These are phyloP conservation scores for Hirudinaria manillensis DNA, from an alignment of 2,888 invertebrate genomes.

Conservation along the genomic window DNA sequence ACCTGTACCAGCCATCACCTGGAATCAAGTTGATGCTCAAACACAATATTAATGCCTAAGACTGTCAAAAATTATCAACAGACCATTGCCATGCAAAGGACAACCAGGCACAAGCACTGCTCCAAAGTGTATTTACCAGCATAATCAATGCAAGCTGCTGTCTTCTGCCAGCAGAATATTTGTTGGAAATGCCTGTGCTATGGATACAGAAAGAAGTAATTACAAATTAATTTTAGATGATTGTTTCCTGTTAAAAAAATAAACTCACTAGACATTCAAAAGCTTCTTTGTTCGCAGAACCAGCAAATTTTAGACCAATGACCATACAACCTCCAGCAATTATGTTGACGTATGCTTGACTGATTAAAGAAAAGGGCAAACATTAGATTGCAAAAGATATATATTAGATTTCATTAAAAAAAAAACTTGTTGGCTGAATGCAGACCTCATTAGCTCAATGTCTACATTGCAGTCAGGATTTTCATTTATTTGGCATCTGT, in stretches of 20 bases:
- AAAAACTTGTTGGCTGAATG: too few species aligned
- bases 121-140: conserved; percentile 85
- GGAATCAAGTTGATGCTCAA: conserved; percentile 1
- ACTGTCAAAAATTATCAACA: conserved; percentile 30
- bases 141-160: conserved; percentile 68
- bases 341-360: conserved; percentile 90
- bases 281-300: conserved; percentile 76
- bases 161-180: conserved; percentile 25
- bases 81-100: conserved; percentile 76
- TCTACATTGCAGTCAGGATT: conserved; percentile 61
- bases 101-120: conserved; percentile 74
- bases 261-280: conserved; percentile 36
- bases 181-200: conserved; percentile 20
- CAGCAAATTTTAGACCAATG: conserved; percentile 85
- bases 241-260: not conserved
- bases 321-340: conserved; percentile 89
- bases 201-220: not conserved
- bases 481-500: conserved; percentile 55
- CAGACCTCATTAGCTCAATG: conserved; percentile 83
- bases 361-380: conserved; percentile 33
- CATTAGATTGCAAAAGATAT: not conserved
- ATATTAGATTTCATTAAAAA: not conserved
- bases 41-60: not conserved
- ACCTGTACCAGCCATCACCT: conserved; percentile 89
- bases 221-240: not conserved